phyloP scores from a whole-genome alignment of 2,113 vertebrate species.

The Neotragus moschatus region DNA sequence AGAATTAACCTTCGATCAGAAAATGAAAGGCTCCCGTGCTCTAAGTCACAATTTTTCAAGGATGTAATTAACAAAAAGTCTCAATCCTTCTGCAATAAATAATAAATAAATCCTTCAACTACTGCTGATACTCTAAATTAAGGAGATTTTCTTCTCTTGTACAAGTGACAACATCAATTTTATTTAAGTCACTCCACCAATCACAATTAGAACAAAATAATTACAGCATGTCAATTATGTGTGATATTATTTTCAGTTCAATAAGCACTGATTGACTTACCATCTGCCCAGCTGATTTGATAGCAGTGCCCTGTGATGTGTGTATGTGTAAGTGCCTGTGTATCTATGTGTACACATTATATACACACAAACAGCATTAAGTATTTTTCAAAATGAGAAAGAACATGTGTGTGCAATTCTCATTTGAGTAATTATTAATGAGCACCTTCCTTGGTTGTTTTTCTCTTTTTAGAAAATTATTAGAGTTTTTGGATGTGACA shows the following conservation, averaged over 20 bases:
- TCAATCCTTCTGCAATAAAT: neutral
- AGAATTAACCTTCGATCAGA: neutral
- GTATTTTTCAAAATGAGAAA: neutral
- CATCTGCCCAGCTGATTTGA: neutral
- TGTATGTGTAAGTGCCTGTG: accelerated
- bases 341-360: neutral
- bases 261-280: neutral
- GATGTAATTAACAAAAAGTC: neutral
- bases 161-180: neutral
- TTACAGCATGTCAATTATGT: neutral
- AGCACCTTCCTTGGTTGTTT: neutral
- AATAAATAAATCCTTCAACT: neutral
- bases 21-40: neutral
- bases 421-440: neutral
- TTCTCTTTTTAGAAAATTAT: neutral
- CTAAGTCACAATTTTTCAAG: neutral
- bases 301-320: neutral
- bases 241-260: neutral
- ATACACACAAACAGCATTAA: neutral
- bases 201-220: neutral
- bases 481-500: neutral
- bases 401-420: neutral
- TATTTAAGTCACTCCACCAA: neutral
- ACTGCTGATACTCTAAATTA: neutral
- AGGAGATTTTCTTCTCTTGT: neutral